Evolutionary conservation across 1,140 invertebrate genomes (phyloP), one percentile per base, ranked within the genome.

Genomic region (Drosophila sucinea): DNA sequence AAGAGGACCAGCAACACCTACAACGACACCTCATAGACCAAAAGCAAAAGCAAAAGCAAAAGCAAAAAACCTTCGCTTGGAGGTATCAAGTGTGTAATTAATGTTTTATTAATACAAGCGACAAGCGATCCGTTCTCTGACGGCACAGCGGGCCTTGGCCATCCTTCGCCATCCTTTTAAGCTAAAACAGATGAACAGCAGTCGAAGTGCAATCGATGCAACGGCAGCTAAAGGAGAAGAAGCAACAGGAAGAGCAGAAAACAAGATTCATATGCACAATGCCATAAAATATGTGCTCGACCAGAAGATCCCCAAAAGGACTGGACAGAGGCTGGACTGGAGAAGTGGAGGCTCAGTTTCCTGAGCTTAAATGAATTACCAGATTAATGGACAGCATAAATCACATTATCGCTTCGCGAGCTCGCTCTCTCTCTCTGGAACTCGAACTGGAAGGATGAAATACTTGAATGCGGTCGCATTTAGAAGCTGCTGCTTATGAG

Each of bases 361-460:
- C 80, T 78, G 81, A 74, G 89, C 85, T 79, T 83, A 90, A 91
- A 91, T 91, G 90, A 91, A 91, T 91, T 91, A 91, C 90, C 87
- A 91, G 84, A 91, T 91, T 91, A 91, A 91, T 91, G 90, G 90
- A 91, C 90, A 79, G 84, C 79, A 91, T 91, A 91, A 91, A 91
- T 91, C 90, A 91, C 90, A 91, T 91, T 91, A 91, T 91, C 90
- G 90, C 90, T 91, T 91, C 87, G 74, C 87, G 17, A 17, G 17
- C 17, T 17, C 17, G 17, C 17, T 17, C 17, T 17, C 17, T 0
- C 17, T 17, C 17, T 17, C 17, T 17, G 10, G 35, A 10, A 38
- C 4, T 4, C 23, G 17, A 38, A 38, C 8, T 11, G 23, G 44
- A 8, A 27, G 44, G 7, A 27, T 51, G 67, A 67, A 67, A 62